Evolutionary conservation across 1,140 invertebrate species (phyloP), one percentile per base, ranked within the genome.

Genomic region (Thrips palmi): DNA sequence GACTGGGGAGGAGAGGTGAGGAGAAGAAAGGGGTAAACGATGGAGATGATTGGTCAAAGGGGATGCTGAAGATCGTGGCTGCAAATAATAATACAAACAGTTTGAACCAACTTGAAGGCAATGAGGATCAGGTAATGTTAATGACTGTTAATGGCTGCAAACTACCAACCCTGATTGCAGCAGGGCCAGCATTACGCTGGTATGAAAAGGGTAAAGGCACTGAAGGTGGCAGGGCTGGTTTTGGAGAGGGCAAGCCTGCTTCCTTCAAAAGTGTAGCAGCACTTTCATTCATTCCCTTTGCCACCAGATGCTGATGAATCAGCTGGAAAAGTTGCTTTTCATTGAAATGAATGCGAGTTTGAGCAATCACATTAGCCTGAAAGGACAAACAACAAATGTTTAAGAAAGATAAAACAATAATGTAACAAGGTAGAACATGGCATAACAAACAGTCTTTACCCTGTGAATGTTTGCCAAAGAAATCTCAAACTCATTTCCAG

Each of bases 341-440:
- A 55, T 94, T 88, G 58, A 84, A 97, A 44, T 79, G 76, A 37
- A 97, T 96, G 45, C 78, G 74, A 0, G 92, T 97, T 60, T 96
- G 86, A 0, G 89, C 88, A 5, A 97, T 87, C 39, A 97, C 82
- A 59, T 89, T 87, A 1, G 88, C 86, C 74, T 85, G 51, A 3
- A 49, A 53, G 47, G 43, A 40, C 32, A 33, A 49, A 12, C n/a
- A n/a, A n/a, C n/a, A n/a, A n/a, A n/a, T n/a, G n/a, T n/a, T n/a
- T n/a, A n/a, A n/a, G n/a, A n/a, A n/a, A n/a, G n/a, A 36, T 12
- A 43, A 30, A 23, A 35, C 10, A 35, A 32, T 31, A 21, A 40
- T 39, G 25, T 30, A 24, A 31, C 39, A n/a, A 40, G 23, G 14
- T 23, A 40, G 21, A 22, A 32, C 21, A 18, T 27, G 11, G 2